These are phyloP conservation scores for Talpa occidentalis DNA, from an alignment of 2,113 vertebrate genomes.

Conservation along the genomic window DNA sequence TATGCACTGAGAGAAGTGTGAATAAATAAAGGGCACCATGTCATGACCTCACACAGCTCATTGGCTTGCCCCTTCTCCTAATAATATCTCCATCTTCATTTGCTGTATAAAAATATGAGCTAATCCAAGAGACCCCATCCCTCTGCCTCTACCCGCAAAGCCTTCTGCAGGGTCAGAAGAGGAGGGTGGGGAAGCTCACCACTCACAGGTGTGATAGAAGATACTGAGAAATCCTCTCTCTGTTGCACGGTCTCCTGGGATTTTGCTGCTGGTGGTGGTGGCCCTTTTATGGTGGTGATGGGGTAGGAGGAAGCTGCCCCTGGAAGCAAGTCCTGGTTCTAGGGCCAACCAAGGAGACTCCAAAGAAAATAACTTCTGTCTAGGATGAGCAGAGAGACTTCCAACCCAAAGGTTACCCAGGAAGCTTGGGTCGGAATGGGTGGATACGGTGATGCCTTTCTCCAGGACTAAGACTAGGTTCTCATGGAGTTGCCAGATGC, in stretches of 20 bases:
- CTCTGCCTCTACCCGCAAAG: neutral
- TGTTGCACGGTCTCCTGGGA: neutral
- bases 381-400: constrained; percentile 15
- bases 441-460: neutral
- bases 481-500: neutral
- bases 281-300: constrained; percentile 36
- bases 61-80: neutral
- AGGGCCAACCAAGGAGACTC: neutral
- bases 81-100: neutral
- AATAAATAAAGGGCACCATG: neutral
- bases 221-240: neutral
- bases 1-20: neutral
- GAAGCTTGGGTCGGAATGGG: neutral
- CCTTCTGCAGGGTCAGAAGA: neutral
- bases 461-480: constrained; percentile 23
- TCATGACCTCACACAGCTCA: neutral
- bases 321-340: neutral
- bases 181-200: neutral
- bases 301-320: neutral
- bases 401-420: constrained; percentile 55
- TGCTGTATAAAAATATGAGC: neutral
- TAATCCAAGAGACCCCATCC: neutral
- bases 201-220: constrained; percentile 33
- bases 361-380: constrained; percentile 67
- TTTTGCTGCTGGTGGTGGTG: neutral